Evolutionary conservation across 2,797 vertebrate species (phyloP).

Genomic region (Premnoplex brunnescens): DNA sequence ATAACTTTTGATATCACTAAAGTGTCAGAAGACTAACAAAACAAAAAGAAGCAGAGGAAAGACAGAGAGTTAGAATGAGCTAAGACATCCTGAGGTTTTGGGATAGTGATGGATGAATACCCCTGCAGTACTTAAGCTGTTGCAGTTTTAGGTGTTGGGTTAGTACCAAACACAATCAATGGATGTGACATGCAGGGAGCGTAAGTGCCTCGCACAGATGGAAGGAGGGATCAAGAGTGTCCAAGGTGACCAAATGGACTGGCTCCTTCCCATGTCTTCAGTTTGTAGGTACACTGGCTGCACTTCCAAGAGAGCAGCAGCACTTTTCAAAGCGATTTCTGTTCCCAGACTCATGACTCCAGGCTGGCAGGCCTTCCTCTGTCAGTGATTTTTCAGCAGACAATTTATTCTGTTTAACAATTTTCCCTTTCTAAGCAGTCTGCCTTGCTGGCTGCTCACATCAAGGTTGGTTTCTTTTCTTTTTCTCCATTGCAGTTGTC

Average conservation of each 20-base stretch:
- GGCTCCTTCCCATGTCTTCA: not conserved
- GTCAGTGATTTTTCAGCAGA: not conserved
- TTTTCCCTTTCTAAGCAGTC: not conserved
- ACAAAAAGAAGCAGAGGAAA: not conserved
- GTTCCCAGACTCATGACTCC: accelerated
- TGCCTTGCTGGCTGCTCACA: not conserved
- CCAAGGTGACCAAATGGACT: not conserved
- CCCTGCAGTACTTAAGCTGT: not conserved
- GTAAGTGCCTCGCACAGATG: not conserved
- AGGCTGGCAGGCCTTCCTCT: not conserved
- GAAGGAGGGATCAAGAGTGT: not conserved
- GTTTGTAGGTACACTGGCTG: not conserved
- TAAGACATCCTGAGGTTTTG: not conserved
- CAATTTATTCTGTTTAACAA: not conserved
- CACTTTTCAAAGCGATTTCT: not conserved
- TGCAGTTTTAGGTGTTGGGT: not conserved
- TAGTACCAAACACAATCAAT: not conserved
- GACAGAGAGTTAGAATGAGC: not conserved
- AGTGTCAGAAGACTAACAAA: not conserved
- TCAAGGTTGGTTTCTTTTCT: not conserved
- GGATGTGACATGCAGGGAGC: not conserved
- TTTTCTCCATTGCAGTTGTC: not conserved
- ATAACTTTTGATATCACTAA: not conserved
- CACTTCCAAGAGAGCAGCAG: not conserved
- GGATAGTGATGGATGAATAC: not conserved